A percentile compares a stretch with the other conserved stretches of the same genome.
Evolutionary conservation across 2,113 vertebrate genomes (phyloP).

Genomic region (Alouatta palliata): DNA sequence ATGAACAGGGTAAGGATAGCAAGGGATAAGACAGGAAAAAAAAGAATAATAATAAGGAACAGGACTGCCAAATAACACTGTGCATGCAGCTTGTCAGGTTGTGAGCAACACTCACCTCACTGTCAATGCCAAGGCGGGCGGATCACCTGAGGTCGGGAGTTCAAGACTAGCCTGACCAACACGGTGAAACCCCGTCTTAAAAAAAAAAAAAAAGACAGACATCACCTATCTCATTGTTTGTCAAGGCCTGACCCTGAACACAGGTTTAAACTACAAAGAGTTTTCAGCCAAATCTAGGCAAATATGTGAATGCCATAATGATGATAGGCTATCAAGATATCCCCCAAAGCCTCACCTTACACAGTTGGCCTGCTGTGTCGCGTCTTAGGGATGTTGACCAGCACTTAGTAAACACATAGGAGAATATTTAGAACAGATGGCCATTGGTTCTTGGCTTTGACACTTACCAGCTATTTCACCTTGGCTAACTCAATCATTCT

Average conservation of each 20-base stretch:
- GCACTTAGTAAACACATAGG: too few relatives aligned
- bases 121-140: not conserved
- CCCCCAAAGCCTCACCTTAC: not conserved
- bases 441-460: not conserved
- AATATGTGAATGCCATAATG: not conserved
- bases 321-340: not conserved
- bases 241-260: not conserved
- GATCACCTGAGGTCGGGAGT: too few relatives aligned
- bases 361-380: not conserved
- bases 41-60: not conserved
- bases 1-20: not conserved
- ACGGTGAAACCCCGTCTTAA: too few relatives aligned
- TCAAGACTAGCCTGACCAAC: too few relatives aligned
- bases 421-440: not conserved
- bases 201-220: too few relatives aligned
- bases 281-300: not conserved
- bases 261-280: not conserved
- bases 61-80: not conserved
- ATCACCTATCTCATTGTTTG: not conserved
- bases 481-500: conserved; percentile 34
- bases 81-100: not conserved
- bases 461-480: not conserved
- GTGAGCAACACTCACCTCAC: rapidly evolving
- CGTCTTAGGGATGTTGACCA: not conserved
- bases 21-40: not conserved